phyloP scores from a whole-genome alignment of 2,113 vertebrate species.

The Piaya cayana region DNA sequence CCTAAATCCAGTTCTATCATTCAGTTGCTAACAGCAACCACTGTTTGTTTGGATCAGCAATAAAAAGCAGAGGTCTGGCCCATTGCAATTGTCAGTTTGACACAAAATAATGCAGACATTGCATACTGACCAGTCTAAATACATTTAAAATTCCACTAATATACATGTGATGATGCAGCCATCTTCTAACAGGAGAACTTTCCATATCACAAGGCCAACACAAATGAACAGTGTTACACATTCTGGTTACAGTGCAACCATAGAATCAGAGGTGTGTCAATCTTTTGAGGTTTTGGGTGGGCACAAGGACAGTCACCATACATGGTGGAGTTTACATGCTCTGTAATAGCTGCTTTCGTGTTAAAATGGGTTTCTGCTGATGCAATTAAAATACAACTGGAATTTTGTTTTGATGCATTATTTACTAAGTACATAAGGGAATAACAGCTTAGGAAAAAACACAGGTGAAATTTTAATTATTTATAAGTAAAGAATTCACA shows the following conservation, averaged over 20 bases:
- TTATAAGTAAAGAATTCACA: background rate
- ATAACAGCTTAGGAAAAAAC: background rate
- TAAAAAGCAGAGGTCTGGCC: background rate
- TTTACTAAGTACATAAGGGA: background rate
- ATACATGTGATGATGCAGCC: background rate
- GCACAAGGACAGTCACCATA: background rate
- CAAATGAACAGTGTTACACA: background rate
- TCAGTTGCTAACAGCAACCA: background rate
- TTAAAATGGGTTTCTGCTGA: background rate
- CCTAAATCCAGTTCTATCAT: background rate
- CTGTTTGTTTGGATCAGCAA: background rate
- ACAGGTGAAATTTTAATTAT: background rate
- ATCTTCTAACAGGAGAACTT: background rate
- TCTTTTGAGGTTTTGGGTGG: background rate
- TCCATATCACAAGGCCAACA: background rate
- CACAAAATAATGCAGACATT: background rate
- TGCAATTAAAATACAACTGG: background rate
- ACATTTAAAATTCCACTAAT: background rate
- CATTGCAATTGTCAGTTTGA: background rate
- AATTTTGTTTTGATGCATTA: background rate
- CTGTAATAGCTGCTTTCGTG: background rate
- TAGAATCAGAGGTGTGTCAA: background rate
- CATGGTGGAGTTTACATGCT: accelerated
- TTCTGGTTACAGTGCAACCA: background rate
- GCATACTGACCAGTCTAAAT: background rate